Evolutionary conservation across 2,888 invertebrate species (phyloP), one percentile per base, ranked within the genome.

Genomic region (Geotrupes spiniger): DNA sequence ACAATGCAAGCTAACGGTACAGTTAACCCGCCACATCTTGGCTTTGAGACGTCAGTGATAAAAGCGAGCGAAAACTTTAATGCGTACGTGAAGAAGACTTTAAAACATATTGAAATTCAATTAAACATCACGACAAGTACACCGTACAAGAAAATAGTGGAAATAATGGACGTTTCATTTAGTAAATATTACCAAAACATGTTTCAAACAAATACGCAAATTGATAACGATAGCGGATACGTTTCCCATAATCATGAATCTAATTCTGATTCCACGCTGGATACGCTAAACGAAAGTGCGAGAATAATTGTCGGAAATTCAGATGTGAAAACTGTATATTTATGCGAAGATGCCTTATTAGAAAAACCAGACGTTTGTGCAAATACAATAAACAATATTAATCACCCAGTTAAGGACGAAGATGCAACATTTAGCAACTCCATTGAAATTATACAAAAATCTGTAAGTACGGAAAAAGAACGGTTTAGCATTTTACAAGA

Each of bases 171-270:
- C 28, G 15, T 52, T 5, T 51, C 53, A 2, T 53, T 58, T 36
- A 42, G 49, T 16, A 57, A 54, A 37, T 53, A 26, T 28, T 52
- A 49, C 36, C 53, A 58, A 25, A 37, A 56, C 33, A 38, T 44
- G 11, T 36, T 39, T 11, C 26, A 43, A 8, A 25, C 26, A 4
- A 42, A 31, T 16, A 39, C 43, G 6, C 52, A 53, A 12, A 63
- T 69, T 59, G 70, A 72, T 54, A 64, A 68, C 51, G 73, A 73
- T 56, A 72, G 72, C 58, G 73, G 73, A 1, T 73, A 72, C 53
- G 62, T 69, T 49, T 71, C 70, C n/a, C 64, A 68, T 42, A 63
- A 66, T 56, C 61, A 60, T 10, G 71, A 72, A 59, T 69, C 70
- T 10, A 69, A 67, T 49, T 61, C 63, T 4, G 63, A 65, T 49